Conservation (phyloP, 2,797 vertebrate genomes). For the Helostoma temminkii region DNA sequence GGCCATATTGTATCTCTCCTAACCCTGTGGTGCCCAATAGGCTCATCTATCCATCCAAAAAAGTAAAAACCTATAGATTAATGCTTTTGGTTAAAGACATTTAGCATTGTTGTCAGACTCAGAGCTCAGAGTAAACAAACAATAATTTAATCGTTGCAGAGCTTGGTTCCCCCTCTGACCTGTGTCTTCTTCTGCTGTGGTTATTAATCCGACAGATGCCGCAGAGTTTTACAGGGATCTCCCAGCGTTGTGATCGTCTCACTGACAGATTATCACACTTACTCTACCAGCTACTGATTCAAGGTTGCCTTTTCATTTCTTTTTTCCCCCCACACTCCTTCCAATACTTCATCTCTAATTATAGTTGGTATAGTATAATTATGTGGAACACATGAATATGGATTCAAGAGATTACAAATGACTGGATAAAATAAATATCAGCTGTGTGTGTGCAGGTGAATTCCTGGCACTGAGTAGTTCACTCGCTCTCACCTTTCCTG, state of each 20-base stretch:
- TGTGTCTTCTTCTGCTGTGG: slow-evolving; percentile 22
- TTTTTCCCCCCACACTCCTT: slow-evolving; percentile 7
- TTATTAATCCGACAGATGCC: slow-evolving; percentile 60
- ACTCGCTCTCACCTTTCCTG: slow-evolving; percentile 92
- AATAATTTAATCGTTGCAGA: neutral
- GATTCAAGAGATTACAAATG: slow-evolving; percentile 68
- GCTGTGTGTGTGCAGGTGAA: neutral
- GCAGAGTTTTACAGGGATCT: slow-evolving; percentile 57
- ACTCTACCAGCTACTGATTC: slow-evolving; percentile 40
- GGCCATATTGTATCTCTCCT: neutral
- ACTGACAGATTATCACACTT: slow-evolving; percentile 67
- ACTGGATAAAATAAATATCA: slow-evolving; percentile 25
- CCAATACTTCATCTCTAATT: slow-evolving; percentile 63
- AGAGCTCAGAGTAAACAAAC: neutral
- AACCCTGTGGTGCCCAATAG: neutral
- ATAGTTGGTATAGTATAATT: too few species aligned
- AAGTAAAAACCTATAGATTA: neutral
- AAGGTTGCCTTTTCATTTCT: slow-evolving; percentile 36
- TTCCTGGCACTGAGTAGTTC: neutral
- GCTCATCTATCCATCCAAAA: neutral
- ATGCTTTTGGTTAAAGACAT: neutral
- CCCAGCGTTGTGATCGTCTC: slow-evolving; percentile 61
- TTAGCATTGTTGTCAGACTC: neutral
- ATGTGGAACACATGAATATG: slow-evolving; percentile 59
- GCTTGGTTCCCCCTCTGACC: slow-evolving; percentile 10